Conservation (phyloP, 1,140 invertebrate species). For the Hyposmocoma kahamanoa region DNA sequence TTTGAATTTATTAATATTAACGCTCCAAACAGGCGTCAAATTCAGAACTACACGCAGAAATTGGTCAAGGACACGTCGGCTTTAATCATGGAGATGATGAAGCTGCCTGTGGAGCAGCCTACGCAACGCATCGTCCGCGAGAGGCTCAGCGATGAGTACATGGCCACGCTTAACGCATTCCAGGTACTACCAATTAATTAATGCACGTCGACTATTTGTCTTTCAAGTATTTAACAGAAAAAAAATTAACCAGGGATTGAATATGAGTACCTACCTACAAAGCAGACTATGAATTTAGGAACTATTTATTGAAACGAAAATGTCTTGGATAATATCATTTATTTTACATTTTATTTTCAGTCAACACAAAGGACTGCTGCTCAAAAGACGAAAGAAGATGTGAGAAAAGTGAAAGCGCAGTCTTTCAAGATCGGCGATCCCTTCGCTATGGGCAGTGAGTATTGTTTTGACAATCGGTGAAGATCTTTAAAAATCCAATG, state of each 20-base stretch:
- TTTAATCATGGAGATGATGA: constrained; percentile 86
- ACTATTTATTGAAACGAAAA: too few relatives aligned
- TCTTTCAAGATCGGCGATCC: constrained; percentile 69
- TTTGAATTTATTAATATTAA: too few relatives aligned
- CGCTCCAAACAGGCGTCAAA: constrained; percentile 92
- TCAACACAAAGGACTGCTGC: constrained; percentile 85
- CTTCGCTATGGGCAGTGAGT: constrained; percentile 55
- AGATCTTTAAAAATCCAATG: too few relatives aligned
- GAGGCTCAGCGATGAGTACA: constrained; percentile 94
- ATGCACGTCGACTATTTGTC: too few relatives aligned
- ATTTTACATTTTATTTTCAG: constrained; percentile 49
- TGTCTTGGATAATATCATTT: too few relatives aligned
- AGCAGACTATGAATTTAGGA: too few relatives aligned
- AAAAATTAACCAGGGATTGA: too few relatives aligned
- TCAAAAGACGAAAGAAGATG: constrained; percentile 88
- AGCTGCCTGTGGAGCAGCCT: constrained; percentile 81
- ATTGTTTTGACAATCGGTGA: neutral
- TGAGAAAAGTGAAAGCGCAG: constrained; percentile 78
- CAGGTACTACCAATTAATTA: too few relatives aligned
- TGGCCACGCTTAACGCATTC: constrained; percentile 92
- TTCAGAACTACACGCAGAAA: constrained; percentile 96
- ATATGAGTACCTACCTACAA: too few relatives aligned
- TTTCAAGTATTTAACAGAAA: too few relatives aligned
- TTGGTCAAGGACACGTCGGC: constrained; percentile 95
- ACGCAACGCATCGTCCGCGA: constrained; percentile 94